phyloP scores from a whole-genome alignment of 2,113 vertebrate species.

The Periophthalmodon schlosseri region DNA sequence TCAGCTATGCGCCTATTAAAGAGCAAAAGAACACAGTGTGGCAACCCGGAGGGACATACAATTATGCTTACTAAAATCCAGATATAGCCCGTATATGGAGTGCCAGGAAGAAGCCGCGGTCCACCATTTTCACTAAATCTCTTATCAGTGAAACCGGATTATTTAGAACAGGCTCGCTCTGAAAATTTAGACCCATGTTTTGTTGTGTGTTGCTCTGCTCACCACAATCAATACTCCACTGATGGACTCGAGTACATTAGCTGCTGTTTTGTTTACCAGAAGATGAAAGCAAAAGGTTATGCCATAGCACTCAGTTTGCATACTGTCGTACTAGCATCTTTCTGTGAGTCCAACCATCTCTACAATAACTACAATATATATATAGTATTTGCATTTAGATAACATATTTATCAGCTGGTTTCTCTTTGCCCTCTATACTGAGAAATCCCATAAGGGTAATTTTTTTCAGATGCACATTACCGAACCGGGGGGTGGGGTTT shows the following conservation, averaged over 20 bases:
- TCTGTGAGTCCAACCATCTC: neutral
- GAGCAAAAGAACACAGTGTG: neutral
- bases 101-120: neutral
- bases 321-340: neutral
- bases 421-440: too few species aligned
- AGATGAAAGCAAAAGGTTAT: neutral
- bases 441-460: too few species aligned
- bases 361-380: neutral
- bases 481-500: too few species aligned
- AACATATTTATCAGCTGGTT: neutral
- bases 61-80: neutral
- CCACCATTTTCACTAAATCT: neutral
- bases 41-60: neutral
- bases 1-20: neutral
- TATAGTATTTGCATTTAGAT: neutral
- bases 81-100: neutral
- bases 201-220: neutral
- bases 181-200: neutral
- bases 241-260: neutral
- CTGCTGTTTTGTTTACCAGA: neutral
- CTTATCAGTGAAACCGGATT: neutral
- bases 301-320: neutral
- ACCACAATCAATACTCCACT: neutral
- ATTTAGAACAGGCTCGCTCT: neutral
- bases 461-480: too few species aligned